phyloP scores from a whole-genome alignment of 2,888 invertebrate species.

The Anoplius nigerrimus region DNA sequence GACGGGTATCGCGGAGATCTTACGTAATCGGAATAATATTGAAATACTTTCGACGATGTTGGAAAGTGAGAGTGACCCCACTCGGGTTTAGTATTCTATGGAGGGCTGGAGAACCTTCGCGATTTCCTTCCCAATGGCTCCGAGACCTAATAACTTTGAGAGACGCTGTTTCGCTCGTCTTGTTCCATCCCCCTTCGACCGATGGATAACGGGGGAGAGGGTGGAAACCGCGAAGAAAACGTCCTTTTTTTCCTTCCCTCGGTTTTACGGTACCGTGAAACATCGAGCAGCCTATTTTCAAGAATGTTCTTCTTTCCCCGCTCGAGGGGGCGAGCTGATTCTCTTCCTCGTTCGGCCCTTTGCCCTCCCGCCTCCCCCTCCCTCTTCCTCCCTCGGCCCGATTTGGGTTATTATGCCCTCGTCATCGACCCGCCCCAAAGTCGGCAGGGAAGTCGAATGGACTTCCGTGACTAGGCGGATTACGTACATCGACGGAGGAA shows the following conservation, averaged over 20 bases:
- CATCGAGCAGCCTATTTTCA: slow-evolving; percentile 45
- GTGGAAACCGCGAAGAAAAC: slow-evolving; percentile 27
- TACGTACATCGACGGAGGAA: slow-evolving; percentile 49
- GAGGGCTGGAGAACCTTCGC: too few species aligned
- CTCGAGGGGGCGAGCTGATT: slow-evolving; percentile 21
- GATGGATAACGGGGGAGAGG: too few species aligned
- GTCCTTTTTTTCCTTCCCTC: slow-evolving; percentile 47
- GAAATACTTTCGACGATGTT: too few species aligned
- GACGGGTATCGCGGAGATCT: too few species aligned
- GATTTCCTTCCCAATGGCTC: too few species aligned
- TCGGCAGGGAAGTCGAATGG: slow-evolving; percentile 48
- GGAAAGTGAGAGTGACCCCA: too few species aligned
- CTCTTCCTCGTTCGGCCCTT: slow-evolving; percentile 15
- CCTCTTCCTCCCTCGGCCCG: slow-evolving; percentile 22
- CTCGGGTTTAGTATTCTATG: too few species aligned
- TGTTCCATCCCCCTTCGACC: slow-evolving; percentile 16
- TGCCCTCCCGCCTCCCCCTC: slow-evolving; percentile 19
- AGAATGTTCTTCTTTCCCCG: slow-evolving; percentile 29
- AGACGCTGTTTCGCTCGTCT: background rate
- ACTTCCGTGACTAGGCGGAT: slow-evolving; percentile 57
- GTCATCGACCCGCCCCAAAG: slow-evolving; percentile 47
- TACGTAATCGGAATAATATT: too few species aligned
- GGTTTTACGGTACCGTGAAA: slow-evolving; percentile 35
- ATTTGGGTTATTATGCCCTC: slow-evolving; percentile 56
- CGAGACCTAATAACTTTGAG: too few species aligned